Percentiles rank a stretch among this genome's conserved stretches.
phyloP scores from a whole-genome alignment of 2,888 invertebrate genomes.

The Cephus pulcher region DNA sequence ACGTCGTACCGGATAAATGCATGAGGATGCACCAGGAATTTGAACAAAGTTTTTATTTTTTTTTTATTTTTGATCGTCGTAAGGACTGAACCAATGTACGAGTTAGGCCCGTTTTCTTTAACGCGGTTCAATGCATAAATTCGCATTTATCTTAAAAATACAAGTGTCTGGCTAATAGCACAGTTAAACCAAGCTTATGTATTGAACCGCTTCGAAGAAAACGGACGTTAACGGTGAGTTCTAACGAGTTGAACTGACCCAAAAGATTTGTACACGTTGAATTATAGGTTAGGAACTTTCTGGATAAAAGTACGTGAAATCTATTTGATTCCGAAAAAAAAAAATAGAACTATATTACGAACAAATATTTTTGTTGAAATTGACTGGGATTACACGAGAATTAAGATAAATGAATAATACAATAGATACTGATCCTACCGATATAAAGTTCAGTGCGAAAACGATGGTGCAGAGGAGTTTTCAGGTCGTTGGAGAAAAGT shows the following conservation, averaged over 20 bases:
- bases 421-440: neutral
- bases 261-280: neutral
- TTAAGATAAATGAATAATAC: neutral
- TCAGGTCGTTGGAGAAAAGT: slow-evolving; percentile 23
- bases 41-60: neutral
- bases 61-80: neutral
- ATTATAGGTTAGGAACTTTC: neutral
- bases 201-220: too few species aligned
- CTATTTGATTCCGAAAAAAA: neutral
- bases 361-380: neutral
- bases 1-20: neutral
- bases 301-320: neutral
- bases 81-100: neutral
- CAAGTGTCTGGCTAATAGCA: too few species aligned
- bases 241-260: too few species aligned
- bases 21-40: neutral
- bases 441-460: neutral
- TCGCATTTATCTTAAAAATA: too few species aligned
- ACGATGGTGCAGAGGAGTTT: neutral
- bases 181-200: too few species aligned
- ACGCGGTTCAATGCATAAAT: too few species aligned
- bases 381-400: neutral
- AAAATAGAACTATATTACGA: neutral
- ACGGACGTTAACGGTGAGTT: too few species aligned
- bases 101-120: too few species aligned